Evolutionary conservation across 2,113 vertebrate genomes (phyloP), one percentile per base, ranked within the genome.

Genomic region (Chaetodon trifascialis): DNA sequence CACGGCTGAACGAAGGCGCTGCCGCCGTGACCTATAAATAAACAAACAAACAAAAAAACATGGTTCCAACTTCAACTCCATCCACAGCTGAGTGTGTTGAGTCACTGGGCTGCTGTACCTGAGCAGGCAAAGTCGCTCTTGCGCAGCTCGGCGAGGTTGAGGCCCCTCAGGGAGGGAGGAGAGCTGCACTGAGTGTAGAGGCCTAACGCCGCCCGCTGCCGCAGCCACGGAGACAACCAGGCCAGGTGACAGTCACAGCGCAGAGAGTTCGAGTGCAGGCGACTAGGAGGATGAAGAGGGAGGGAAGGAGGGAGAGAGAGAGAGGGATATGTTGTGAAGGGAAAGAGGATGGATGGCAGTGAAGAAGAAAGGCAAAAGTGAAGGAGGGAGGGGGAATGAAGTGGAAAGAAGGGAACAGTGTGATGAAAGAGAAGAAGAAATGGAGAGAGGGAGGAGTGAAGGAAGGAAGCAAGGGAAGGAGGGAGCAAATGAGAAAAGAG

Each of bases 161-260:
- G 96, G 60, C 97, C 97, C 0, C 97, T 95, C 25, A 98, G 96
- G 30, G 94, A 56, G 5, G 96, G 88, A 0, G 97, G 97, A 3
- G 94, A 95, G 0, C 96, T 86, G 4, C 97, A 98, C 92, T 98
- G 97, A 0, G 97, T 97, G 94, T 97, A 98, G 78, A 98, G 97
- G 16, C 97, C 97, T 0, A 98, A 94, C 46, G 95, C 95, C 1
- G 97, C 95, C 1, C 97, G 95, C 93, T 98, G 97, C 56, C 97
- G 94, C 44, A 98, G 91, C 97, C 97, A 98, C 56, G 96, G 97
- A 0, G 97, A 97, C 15, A 98, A 90, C 97, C 97, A 98, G 93
- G 96, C 95, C 96, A 98, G 93, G 95, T 97, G 97, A 79, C 97
- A 98, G 93, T 98, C 97, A 0, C 97, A 98, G 63, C 97, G 95